Evolutionary conservation across 35 echinoderm and acorn worm species (phyloP), one percentile per base, ranked within the genome.

Genomic region (Eucidaris tribuloides): DNA sequence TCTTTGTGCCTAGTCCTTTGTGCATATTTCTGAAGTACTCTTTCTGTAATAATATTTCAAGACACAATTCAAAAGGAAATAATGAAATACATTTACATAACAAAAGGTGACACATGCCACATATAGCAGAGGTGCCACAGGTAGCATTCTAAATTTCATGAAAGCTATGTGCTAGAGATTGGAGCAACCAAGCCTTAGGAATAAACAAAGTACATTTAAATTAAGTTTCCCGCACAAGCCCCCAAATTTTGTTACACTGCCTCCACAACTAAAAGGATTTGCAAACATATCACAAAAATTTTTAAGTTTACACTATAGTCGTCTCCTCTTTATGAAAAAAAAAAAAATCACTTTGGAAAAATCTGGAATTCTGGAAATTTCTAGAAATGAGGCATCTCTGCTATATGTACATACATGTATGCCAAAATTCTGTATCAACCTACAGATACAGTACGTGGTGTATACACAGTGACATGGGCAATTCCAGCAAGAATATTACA

Each of bases 11-110:
- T 38, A 85, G 40, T 23, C 71, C 57, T 66, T 84, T 45, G 60
- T 97, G 89, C 44, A 76, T 58, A 37, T 92, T 92, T 1, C 72
- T 81, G 84, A 92, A 89, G 28, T 89, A 60, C 28, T 60, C n/a
- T n/a, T n/a, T n/a, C n/a, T n/a, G n/a, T n/a, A n/a, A n/a, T n/a
- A n/a, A 63, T 2, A 90, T 89, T 45, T 97, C 94, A 89, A 92
- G 50, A 13, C 23, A 78, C 2, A 57, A 50, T 1, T 3, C 0
- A 71, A 46, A 39, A 55, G 28, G 41, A 30, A 44, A 9, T 46
- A 45, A 30, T 24, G 43, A 54, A 36, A 36, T 29, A 22, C 28
- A 9, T 20, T 57, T 62, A 34, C 23, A 38, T 11, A 46, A 39
- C 3, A 85, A 39, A 33, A 19, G 0, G 22, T 44, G 11, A 25